Base-by-base conservation (phyloP, 2,888 invertebrate species). In the Tubulanus polymorphus region DNA sequence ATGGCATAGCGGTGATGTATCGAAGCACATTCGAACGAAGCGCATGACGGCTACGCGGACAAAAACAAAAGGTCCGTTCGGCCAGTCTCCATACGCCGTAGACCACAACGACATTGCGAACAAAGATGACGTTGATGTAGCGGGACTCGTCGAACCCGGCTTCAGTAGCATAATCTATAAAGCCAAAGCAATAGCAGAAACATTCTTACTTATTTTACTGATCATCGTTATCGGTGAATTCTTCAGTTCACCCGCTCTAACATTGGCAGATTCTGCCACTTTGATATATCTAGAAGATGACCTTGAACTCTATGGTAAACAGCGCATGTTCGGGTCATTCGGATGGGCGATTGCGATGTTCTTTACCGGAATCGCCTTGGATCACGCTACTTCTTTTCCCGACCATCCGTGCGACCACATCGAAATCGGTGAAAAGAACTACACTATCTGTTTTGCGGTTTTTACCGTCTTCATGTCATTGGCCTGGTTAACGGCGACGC, bases 281-380 rank as follows among this genome's bases (percentile, higher is more conserved):
- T 61, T 80, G 30, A 71, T 74, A 1, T 83, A 92, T 63, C 84
- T 95, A 1, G 93, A 92, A 0, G 92, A 93, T 73, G 91, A 82
- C 56, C 77, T 78, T 2, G 81, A 82, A 60, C 83, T 89, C 66
- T 81, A 97, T 78, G 96, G 96, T 0, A 90, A 93, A 72, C 97
- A 97, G 81, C 86, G 97, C 66, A 95, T 99, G 93, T 97, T 95
- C 75, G 95, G 95, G 1, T 95, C 94, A 20, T 83, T 96, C 55
- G 97, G 97, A 46, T 99, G 97, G 97, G 97, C 94, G 28, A 82
- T 97, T 67, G 91, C 97, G 47, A 99, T 99, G 97, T 97, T 99
- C 81, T 89, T 97, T 76, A 94, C 99, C 57, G 93, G 93, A 12
- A 67, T 78, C 59, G 77, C 76, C 12, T 82, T 99, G 59, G 97